Evolutionary conservation across 2,113 vertebrate species (phyloP), one percentile per base, ranked within the genome.

Genomic region (Oreotrochilus melanogaster): DNA sequence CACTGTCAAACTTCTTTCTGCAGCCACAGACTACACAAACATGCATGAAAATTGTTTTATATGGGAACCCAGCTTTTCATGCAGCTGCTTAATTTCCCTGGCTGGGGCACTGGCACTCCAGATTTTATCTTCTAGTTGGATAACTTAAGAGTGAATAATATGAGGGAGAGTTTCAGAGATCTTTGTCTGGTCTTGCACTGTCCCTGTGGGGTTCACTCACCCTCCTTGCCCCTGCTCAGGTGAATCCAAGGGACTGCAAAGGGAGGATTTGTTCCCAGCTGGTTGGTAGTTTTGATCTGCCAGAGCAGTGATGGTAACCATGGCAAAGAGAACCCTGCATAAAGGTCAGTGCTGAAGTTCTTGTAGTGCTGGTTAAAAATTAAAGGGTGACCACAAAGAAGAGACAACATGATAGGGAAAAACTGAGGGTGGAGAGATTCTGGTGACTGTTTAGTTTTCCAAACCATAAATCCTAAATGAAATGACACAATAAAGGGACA

Each of bases 311-410:
- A 33, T 37, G 70, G 95, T 72, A 86, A 93, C 93, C 94, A 84
- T 96, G 96, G 84, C 69, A 88, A 96, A 97, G 94, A 94, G 92
- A 87, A 97, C 83, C 86, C 96, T 97, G 97, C 87, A 56, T 67
- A 98, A 98, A 98, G 98, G 96, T 98, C 95, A 79, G 7, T 14
- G 45, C 47, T 30, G 1, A 45, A 27, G 66, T 65, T 73, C 65
- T 42, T 2, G 0, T 28, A 47, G 31, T 5, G 14, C 50, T 65
- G 54, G 78, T 89, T 94, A 90, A 79, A 94, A 89, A 78, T 78
- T 70, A 82, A 89, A 92, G 35, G 30, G 30, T 78, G 53, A 5
- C 37, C 45, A 58, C 0, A 6, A 27, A 8, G 39, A 81, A 45
- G 22, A 56, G 33, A 67, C 18, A 15, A 54, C 8, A 10, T 2